Conservation (phyloP, 2,113 vertebrate genomes). For the Pelobates fuscus region DNA sequence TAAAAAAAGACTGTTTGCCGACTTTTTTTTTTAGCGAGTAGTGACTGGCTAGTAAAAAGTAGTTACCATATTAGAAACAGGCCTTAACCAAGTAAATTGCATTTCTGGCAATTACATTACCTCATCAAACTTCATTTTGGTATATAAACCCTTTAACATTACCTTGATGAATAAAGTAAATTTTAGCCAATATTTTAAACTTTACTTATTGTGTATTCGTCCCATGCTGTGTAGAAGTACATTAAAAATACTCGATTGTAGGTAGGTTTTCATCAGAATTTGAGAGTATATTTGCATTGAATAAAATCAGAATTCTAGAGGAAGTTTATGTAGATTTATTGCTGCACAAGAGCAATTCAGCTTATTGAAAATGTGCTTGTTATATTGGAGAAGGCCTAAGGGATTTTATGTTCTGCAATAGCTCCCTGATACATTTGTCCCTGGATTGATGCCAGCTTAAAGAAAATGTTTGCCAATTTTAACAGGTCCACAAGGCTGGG, state of each 20-base stretch:
- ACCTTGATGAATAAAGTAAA: too few relatives aligned
- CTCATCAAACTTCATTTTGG: too few relatives aligned
- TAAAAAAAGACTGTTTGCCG: too few relatives aligned
- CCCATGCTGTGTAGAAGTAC: not conserved
- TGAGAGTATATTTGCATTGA: constrained; percentile 5
- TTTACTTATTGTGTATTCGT: too few relatives aligned
- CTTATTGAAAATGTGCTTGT: constrained; percentile 21
- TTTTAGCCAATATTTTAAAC: too few relatives aligned
- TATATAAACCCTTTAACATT: too few relatives aligned
- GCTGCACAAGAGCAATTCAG: constrained; percentile 1
- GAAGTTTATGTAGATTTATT: constrained; percentile 26
- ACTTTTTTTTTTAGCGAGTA: too few relatives aligned
- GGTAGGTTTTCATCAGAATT: not conserved
- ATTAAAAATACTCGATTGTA: constrained; percentile 5
- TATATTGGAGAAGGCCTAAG: constrained; percentile 21
- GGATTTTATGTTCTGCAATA: constrained; percentile 32
- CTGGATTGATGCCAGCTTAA: constrained; percentile 21
- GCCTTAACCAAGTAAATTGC: too few relatives aligned
- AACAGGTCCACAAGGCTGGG: not conserved
- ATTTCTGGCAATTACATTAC: too few relatives aligned
- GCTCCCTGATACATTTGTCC: constrained; percentile 13
- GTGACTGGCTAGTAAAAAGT: too few relatives aligned
- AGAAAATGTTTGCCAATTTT: constrained; percentile 22
- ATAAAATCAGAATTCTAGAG: constrained; percentile 14
- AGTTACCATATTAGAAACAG: too few relatives aligned